Evolutionary conservation across 2,888 invertebrate genomes (phyloP).

Genomic region (Noctua pronuba): DNA sequence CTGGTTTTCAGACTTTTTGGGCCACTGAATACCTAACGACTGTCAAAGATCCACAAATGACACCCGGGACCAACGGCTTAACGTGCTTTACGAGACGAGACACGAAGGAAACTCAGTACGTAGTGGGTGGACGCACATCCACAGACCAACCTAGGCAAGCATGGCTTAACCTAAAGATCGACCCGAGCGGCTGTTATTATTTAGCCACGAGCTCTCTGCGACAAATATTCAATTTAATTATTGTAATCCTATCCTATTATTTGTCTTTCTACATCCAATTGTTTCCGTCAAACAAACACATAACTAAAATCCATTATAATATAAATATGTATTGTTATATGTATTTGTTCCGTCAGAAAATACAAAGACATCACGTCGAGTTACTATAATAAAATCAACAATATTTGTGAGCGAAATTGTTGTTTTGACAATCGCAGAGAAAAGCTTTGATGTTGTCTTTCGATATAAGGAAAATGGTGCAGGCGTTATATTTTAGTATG

Average conservation of each 20-base stretch:
- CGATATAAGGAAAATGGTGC: not conserved
- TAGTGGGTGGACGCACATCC: no score
- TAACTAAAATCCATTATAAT: not conserved
- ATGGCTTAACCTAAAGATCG: no score
- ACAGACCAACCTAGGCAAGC: no score
- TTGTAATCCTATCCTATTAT: not conserved
- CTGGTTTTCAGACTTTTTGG: no score
- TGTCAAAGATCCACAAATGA: no score
- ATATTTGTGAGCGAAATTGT: constrained; percentile 25
- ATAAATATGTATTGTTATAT: not conserved
- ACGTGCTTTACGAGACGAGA: no score
- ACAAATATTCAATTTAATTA: not conserved
- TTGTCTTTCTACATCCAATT: not conserved
- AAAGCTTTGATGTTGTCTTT: constrained; percentile 7
- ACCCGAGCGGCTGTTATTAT: no score
- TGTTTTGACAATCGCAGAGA: constrained; percentile 9
- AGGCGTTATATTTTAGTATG: not conserved
- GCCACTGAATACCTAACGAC: no score
- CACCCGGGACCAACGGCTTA: no score
- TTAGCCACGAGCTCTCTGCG: no score
- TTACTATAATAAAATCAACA: constrained; percentile 42
- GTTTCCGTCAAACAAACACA: not conserved
- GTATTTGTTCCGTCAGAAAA: not conserved
- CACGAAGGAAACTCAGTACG: no score
- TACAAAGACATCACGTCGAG: constrained; percentile 9